These are phyloP conservation scores for Capitulum mitella DNA, from an alignment of 2,888 invertebrate species.

Conservation along the genomic window DNA sequence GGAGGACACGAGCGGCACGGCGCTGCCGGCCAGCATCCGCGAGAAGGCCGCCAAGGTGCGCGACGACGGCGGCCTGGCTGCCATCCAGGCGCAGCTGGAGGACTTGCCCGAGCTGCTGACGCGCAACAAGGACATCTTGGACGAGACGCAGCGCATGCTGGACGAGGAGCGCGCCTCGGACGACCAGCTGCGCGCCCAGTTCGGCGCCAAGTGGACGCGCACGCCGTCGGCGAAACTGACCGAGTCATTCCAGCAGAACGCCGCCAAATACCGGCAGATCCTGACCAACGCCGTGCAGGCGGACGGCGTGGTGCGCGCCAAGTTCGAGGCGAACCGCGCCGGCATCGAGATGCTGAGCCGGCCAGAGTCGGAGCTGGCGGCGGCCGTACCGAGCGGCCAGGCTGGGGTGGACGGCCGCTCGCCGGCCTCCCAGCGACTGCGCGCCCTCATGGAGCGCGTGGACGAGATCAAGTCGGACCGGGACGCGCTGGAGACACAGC, in stretches of 20 bases:
- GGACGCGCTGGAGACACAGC: constrained; percentile 77
- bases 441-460: constrained; percentile 68
- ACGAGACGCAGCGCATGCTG: constrained; percentile 78
- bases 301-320: constrained; percentile 52
- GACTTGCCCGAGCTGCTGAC: constrained; percentile 85
- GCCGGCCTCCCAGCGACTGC: constrained; percentile 57
- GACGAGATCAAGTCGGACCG: constrained; percentile 57
- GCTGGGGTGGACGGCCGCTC: constrained; percentile 38
- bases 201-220: constrained; percentile 84
- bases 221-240: constrained; percentile 81
- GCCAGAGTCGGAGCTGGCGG: constrained; percentile 60
- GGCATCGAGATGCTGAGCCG: constrained; percentile 74
- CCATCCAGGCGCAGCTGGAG: constrained; percentile 62
- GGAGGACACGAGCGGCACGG: constrained; percentile 66
- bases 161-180: constrained; percentile 89
- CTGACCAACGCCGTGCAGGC: constrained; percentile 73
- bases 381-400: constrained; percentile 48
- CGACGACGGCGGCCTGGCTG: constrained; percentile 42
- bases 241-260: constrained; percentile 76
- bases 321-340: constrained; percentile 67
- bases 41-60: constrained; percentile 75
- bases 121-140: constrained; percentile 87
- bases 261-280: constrained; percentile 80
- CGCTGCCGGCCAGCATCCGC: constrained; percentile 77
- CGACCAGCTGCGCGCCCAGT: constrained; percentile 69